phyloP scores from a whole-genome alignment of 2,113 vertebrate species.

The Eulemur macaco region DNA sequence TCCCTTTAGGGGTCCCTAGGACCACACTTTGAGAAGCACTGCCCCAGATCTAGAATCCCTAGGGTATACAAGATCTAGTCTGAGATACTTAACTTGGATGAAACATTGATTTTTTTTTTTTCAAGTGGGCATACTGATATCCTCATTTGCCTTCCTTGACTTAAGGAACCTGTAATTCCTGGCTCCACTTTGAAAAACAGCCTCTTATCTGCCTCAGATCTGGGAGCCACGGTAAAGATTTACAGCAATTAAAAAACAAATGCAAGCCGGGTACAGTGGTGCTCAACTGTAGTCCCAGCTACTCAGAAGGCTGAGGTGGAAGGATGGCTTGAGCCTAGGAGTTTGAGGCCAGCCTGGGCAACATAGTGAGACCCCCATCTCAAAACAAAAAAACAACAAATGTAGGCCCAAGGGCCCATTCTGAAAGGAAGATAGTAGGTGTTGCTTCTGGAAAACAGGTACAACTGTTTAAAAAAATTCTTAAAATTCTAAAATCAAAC shows the following conservation, averaged over 20 bases:
- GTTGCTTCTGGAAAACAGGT: background rate
- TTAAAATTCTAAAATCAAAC: background rate
- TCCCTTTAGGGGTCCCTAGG: background rate
- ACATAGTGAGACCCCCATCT: background rate
- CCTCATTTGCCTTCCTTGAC: constrained; percentile 12
- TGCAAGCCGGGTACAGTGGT: background rate
- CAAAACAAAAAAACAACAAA: background rate
- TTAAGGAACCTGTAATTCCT: background rate
- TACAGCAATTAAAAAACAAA: background rate
- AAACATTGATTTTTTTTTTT: background rate
- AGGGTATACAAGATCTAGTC: background rate
- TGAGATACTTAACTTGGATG: background rate
- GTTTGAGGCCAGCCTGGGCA: background rate
- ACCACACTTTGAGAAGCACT: background rate
- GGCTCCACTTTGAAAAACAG: background rate
- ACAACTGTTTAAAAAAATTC: background rate
- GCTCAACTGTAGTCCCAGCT: background rate
- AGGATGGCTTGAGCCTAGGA: background rate
- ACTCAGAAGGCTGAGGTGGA: background rate
- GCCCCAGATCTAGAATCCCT: background rate
- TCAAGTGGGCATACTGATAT: background rate
- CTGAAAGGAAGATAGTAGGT: background rate
- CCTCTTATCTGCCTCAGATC: background rate
- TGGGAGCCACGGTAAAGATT: constrained; percentile 2
- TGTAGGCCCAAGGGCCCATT: background rate